Base-by-base conservation (phyloP, 1,140 invertebrate genomes). In the Magallana gigas region DNA sequence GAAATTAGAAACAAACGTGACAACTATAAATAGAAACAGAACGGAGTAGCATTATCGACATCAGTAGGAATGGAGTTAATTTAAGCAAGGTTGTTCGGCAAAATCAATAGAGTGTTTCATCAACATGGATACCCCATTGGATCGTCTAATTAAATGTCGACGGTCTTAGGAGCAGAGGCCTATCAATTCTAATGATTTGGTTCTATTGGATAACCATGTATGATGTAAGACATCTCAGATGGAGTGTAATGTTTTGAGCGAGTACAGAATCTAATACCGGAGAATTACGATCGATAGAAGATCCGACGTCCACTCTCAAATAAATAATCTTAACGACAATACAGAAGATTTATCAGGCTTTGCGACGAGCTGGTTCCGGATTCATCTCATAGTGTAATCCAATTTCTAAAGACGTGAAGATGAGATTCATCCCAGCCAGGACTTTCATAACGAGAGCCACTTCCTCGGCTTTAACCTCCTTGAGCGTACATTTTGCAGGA, bases 291-390 rank as follows among this genome's bases (percentile, higher is more conserved):
- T 76, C 68, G 36, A 76, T 76, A 76, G 18, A 23, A 76, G 11
- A 12, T 11, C 68, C 18, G 36, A 48, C 12, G 68, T 76, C 68
- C 18, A 76, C 68, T 76, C 36, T 23, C 68, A 29, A 76, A 76
- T 76, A 76, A 76, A 76, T 76, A 76, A 76, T 76, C 68, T 23
- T 29, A 76, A 36, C 18, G 68, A 76, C 68, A 76, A 76, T 18
- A 76, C 23, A 76, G 36, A 29, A 76, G 68, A 76, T 76, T 76
- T 76, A 76, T 64, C 60, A 64, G 23, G 68, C 23, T 23, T 76
- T 23, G 68, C 68, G 36, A 76, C n/a, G 14, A 12, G n/a, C 68
- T 29, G 68, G 23, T 29, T 36, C 8, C 23, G 18, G 8, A 64
- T 48, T 48, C 36, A 48, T 48, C 36, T 64, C 60, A 64, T 16